Base-by-base conservation (phyloP, 37 sponge, comb jelly and placozoan species). In the Ephydatia muelleri region DNA sequence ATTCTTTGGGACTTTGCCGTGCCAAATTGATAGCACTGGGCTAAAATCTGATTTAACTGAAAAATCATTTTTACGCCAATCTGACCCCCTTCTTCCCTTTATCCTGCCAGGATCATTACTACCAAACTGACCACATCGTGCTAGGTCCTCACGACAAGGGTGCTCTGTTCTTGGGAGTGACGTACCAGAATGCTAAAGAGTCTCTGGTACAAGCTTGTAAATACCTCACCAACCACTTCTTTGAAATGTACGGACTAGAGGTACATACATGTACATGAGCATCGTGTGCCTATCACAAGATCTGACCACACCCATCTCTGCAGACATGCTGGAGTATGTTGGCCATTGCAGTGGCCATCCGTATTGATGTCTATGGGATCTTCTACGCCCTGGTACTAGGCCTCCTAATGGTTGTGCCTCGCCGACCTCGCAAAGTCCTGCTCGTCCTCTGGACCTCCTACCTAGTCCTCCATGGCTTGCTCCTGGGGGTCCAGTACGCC, bases 191-290 rank as follows among this genome's bases (percentile, higher is more conserved):
- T 22, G 92, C 90, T 38, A 87, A 91, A 22, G 49, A 9, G 8
- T 70, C 84, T 3, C 8, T 92, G 8, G 30, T 77, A 37, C 23
- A 22, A 6, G 84, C 87, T 23, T 13, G 82, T 73, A 89, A 92
- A 71, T 95, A 89, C 77, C 65, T 89, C 21, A 69, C 87, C 67
- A 95, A 92, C 84, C 94, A 94, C 73, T 73, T 89, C 65, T 95
- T 95, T 84, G 93, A 92, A 32, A 49, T 87, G 38, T 89, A 84
- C 73, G 95, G 95, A 80, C 29, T 92, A 36, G 86, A 91, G 81
- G 93, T 92, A 19, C 14, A 57, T 76, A 22, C 12, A 28, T 28
- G n/a, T 28, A 21, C 29, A 13, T 27, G 16, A 26, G n/a, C 12
- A 72, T 72, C 27, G n/a, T n/a, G 13, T 26, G n/a, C 12, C 21